phyloP scores from a whole-genome alignment of 2,797 vertebrate species.

The Pangasius djambal region DNA sequence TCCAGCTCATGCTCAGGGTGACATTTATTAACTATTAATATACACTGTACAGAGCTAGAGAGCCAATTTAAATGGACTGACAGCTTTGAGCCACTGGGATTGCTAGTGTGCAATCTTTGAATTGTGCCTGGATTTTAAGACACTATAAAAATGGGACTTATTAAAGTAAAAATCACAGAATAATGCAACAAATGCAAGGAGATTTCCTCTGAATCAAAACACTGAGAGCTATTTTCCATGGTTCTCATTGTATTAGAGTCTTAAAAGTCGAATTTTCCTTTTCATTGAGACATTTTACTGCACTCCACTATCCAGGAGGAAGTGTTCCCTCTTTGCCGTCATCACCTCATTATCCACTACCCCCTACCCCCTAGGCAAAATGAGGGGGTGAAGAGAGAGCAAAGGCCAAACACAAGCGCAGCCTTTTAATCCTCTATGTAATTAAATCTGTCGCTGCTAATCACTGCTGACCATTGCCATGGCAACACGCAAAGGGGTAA shows the following conservation, averaged over 20 bases:
- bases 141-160: background rate
- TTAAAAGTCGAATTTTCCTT: background rate
- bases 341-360: constrained; percentile 48
- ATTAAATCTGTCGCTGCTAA: constrained; percentile 62
- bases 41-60: constrained; percentile 39
- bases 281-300: background rate
- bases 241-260: background rate
- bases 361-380: constrained; percentile 33
- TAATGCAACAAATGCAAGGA: background rate
- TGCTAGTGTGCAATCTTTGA: constrained; percentile 5
- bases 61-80: constrained; percentile 46
- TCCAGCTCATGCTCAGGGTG: constrained; percentile 40
- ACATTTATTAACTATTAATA: constrained; percentile 55
- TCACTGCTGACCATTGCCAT: constrained; percentile 60
- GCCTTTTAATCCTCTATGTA: constrained; percentile 53
- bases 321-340: constrained; percentile 27
- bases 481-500: constrained; percentile 55
- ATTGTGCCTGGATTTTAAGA: constrained; percentile 26
- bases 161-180: background rate
- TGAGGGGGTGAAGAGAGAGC: constrained; percentile 36
- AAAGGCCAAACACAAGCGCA: constrained; percentile 39
- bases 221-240: background rate
- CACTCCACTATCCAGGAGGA: constrained; percentile 1
- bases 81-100: constrained; percentile 36
- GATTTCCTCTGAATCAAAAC: background rate